phyloP scores from a whole-genome alignment of 2,888 invertebrate genomes.

The Trachelus stipa region DNA sequence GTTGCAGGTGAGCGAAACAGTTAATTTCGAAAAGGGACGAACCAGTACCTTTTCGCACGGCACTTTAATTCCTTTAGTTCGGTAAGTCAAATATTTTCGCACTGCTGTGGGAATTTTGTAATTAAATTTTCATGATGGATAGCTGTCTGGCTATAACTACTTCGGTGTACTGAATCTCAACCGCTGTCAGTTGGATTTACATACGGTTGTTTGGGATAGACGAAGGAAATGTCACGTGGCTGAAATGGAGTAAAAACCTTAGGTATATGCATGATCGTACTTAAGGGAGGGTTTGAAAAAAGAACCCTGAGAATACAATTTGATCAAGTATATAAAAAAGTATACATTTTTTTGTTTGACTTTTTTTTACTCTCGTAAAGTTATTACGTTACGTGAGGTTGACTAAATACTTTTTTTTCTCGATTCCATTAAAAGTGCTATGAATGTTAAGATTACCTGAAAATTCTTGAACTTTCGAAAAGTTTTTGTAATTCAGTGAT shows the following conservation, averaged over 20 bases:
- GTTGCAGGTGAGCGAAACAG: slow-evolving; percentile 40
- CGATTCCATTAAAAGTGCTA: not conserved
- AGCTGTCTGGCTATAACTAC: slow-evolving; percentile 1
- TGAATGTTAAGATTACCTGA: not conserved
- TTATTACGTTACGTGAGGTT: not conserved
- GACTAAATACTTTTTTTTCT: not conserved
- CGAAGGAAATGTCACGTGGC: not conserved
- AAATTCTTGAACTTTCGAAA: not conserved
- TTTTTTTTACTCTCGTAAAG: not conserved
- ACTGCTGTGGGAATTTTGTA: slow-evolving; percentile 2
- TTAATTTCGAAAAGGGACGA: not conserved
- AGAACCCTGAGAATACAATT: not conserved
- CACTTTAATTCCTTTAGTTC: slow-evolving; percentile 10
- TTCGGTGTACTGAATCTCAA: not conserved
- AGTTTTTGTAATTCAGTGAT: not conserved
- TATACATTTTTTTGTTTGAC: not conserved
- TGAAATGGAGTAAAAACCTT: not conserved
- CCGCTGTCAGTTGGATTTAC: not conserved
- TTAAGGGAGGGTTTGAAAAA: not conserved
- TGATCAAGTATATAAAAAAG: no score
- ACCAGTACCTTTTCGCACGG: not conserved
- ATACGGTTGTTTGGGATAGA: not conserved
- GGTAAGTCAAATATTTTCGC: slow-evolving; percentile 16
- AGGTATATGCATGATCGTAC: not conserved
- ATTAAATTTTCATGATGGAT: slow-evolving; percentile 22